Conservation (phyloP, 2,888 invertebrate species). For the Eupithecia dodoneata region DNA sequence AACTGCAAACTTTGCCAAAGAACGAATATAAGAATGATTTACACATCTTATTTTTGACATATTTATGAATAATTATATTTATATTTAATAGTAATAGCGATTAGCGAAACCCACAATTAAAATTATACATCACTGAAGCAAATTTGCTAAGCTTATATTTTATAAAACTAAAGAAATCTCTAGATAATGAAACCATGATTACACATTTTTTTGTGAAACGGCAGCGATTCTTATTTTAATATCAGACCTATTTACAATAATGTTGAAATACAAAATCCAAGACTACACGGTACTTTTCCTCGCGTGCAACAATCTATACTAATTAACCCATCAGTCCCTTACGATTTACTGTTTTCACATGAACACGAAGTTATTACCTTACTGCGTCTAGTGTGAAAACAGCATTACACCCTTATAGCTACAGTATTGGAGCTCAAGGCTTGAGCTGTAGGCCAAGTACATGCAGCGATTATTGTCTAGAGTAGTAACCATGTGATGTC, state of each 20-base stretch:
- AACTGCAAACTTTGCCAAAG: not conserved
- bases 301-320: not conserved
- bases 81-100: not conserved
- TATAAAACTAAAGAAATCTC: not conserved
- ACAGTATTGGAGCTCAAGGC: too few relatives aligned
- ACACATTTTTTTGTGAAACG: not conserved
- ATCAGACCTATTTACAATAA: slow-evolving; percentile 4
- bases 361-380: not conserved
- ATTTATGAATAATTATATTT: too few relatives aligned
- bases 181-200: not conserved
- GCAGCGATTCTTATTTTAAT: not conserved
- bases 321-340: not conserved
- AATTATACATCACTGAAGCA: not conserved
- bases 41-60: too few relatives aligned
- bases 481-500: too few relatives aligned
- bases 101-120: not conserved
- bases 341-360: not conserved
- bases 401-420: not conserved
- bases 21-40: not conserved
- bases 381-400: not conserved
- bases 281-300: not conserved
- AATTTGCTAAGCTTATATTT: not conserved
- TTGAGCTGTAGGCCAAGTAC: not conserved
- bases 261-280: not conserved
- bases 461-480: too few relatives aligned